Evolutionary conservation across 2,113 vertebrate species (phyloP).

Genomic region (Sapajus apella): DNA sequence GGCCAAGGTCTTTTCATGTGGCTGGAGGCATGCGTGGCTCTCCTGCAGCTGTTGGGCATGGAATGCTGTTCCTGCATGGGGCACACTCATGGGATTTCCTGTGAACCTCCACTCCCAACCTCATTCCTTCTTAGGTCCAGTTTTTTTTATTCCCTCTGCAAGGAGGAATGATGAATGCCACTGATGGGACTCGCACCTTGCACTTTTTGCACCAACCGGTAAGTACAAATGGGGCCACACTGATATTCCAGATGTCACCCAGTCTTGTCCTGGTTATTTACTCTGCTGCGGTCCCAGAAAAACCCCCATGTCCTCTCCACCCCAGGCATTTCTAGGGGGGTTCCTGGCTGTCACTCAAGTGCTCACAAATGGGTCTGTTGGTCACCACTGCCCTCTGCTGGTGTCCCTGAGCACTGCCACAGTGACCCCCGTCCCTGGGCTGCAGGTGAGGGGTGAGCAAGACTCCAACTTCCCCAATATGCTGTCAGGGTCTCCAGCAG

Average conservation of each 20-base stretch:
- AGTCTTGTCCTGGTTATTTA: neutral
- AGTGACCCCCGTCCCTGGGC: fast-evolving
- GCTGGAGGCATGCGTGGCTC: fast-evolving
- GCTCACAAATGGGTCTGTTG: neutral
- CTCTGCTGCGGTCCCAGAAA: neutral
- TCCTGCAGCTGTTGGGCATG: fast-evolving
- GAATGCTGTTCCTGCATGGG: neutral
- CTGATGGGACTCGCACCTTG: fast-evolving
- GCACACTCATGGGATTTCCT: fast-evolving
- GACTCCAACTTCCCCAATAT: fast-evolving
- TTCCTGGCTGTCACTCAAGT: fast-evolving
- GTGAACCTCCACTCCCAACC: neutral
- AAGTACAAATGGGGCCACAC: fast-evolving
- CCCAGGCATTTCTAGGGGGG: neutral
- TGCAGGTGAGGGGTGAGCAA: neutral
- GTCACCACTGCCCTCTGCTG: slow-evolving; percentile 56
- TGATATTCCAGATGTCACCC: fast-evolving
- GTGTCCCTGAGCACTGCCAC: neutral
- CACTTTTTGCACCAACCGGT: fast-evolving
- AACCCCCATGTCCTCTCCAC: neutral
- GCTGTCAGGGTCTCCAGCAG: neutral
- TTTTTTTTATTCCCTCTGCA: neutral
- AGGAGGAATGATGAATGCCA: neutral
- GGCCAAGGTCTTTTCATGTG: fast-evolving
- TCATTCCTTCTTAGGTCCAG: fast-evolving